phyloP scores from a whole-genome alignment of 2,113 vertebrate genomes.

The Psammodynastes pulverulentus region DNA sequence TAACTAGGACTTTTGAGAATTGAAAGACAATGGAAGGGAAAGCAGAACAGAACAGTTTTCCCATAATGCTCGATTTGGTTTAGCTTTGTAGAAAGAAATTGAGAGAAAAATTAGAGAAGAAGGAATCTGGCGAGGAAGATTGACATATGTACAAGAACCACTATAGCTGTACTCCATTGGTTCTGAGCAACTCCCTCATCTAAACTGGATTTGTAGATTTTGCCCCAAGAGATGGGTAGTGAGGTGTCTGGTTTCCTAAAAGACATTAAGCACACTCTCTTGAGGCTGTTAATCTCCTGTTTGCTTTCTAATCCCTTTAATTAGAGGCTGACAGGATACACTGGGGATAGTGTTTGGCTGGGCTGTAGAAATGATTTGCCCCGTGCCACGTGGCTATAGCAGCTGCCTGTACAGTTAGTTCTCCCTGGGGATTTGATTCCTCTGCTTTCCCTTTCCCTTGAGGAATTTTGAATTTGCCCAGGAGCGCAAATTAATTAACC shows the following conservation, averaged over 20 bases:
- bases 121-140: too few species aligned
- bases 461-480: not conserved
- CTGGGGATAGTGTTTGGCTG: not conserved
- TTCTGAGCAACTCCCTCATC: not conserved
- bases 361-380: not conserved
- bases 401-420: not conserved
- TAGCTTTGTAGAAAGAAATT: not conserved
- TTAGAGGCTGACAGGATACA: slow-evolving; percentile 2
- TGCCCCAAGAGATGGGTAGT: too few species aligned
- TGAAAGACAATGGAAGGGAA: not conserved
- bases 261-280: not conserved
- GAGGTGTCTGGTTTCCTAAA: not conserved
- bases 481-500: not conserved
- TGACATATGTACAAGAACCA: not conserved
- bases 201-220: not conserved
- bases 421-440: not conserved
- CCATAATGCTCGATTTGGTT: not conserved
- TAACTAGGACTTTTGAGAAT: not conserved
- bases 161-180: not conserved
- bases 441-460: not conserved
- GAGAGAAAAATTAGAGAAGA: not conserved
- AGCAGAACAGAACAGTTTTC: not conserved
- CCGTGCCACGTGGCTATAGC: not conserved
- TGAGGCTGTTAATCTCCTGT: not conserved
- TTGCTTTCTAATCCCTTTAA: slow-evolving; percentile 7